Conservation (phyloP, 2,888 invertebrate species). For the Drosophila neotestacea region DNA sequence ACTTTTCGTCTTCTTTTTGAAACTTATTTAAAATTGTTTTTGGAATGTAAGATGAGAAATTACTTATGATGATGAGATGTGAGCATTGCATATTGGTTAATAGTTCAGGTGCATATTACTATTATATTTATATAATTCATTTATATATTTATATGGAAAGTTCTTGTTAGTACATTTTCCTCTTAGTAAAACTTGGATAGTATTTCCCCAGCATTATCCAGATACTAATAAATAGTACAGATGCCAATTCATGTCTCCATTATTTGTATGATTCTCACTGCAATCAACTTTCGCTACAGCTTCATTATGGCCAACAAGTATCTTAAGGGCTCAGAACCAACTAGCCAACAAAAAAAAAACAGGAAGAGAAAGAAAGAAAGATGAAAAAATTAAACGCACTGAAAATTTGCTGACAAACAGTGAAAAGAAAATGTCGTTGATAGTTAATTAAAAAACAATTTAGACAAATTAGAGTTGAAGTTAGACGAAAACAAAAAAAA, state of each 20-base stretch:
- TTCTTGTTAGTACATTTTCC: no score
- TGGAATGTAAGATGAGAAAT: no score
- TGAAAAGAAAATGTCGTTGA: conserved; percentile 74
- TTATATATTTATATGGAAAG: no score
- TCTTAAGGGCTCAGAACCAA: conserved; percentile 35
- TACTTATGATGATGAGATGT: no score
- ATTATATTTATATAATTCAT: no score
- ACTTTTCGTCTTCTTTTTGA: no score
- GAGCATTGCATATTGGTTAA: no score
- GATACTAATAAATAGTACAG: no score
- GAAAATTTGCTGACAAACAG: conserved; percentile 56
- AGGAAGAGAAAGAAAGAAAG: conserved; percentile 3
- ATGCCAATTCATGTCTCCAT: background rate
- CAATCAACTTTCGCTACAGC: conserved; percentile 61
- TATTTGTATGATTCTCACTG: conserved; percentile 1
- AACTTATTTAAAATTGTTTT: no score
- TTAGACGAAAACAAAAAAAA: conserved; percentile 24
- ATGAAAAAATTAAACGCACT: conserved; percentile 20
- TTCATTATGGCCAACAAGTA: conserved; percentile 45
- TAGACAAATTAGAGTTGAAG: conserved; percentile 79
- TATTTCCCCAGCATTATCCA: no score
- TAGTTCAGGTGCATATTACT: no score
- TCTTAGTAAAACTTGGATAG: no score
- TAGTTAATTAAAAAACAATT: conserved; percentile 82
- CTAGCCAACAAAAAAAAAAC: conserved; percentile 9